Percentiles rank a stretch among this genome's conserved stretches.
These are phyloP conservation scores for Marcusenius ussheri DNA, from an alignment of 2,113 vertebrate genomes.

Conservation along the genomic window DNA sequence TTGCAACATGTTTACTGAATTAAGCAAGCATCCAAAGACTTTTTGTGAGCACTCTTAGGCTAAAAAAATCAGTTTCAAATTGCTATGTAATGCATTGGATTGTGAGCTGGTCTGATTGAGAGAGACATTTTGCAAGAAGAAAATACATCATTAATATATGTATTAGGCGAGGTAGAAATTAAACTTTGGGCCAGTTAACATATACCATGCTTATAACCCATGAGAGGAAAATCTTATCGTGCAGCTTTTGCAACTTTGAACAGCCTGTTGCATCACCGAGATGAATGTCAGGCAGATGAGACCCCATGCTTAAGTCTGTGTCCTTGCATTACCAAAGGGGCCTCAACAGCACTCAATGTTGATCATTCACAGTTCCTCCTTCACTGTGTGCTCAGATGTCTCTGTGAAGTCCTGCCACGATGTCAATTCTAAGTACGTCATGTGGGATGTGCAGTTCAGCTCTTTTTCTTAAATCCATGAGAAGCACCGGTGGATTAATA, in stretches of 20 bases:
- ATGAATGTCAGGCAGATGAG: background rate
- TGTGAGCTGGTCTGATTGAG: background rate
- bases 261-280: background rate
- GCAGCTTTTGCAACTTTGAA: background rate
- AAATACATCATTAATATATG: background rate
- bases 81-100: background rate
- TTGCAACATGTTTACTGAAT: background rate
- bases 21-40: background rate
- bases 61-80: background rate
- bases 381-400: background rate
- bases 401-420: background rate
- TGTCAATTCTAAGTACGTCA: background rate
- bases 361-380: background rate
- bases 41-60: background rate
- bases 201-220: background rate
- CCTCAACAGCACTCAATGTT: background rate
- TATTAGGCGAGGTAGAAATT: background rate
- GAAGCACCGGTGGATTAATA: background rate
- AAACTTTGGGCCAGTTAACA: background rate
- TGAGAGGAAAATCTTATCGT: background rate
- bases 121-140: background rate
- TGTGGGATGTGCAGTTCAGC: background rate
- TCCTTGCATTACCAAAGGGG: background rate
- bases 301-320: background rate
- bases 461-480: background rate